Evolutionary conservation across 1,140 invertebrate species (phyloP).

Genomic region (Adelges cooleyi): DNA sequence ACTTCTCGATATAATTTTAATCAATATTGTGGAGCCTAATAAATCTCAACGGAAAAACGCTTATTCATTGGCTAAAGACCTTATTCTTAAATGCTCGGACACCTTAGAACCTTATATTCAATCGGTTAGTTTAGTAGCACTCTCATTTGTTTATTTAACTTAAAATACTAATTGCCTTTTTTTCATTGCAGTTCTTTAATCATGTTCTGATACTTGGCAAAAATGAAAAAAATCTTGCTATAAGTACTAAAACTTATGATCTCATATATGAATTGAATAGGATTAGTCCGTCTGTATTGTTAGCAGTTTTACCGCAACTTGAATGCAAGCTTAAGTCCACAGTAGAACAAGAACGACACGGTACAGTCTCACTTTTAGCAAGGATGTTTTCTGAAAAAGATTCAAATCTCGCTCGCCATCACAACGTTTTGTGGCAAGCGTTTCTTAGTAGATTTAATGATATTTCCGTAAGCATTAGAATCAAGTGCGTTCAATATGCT

Average conservation of each 20-base stretch:
- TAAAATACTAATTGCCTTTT: background rate
- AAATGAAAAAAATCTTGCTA: conserved; percentile 66
- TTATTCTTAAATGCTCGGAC: conserved; percentile 79
- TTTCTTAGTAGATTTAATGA: conserved; percentile 84
- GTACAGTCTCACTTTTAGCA: conserved; percentile 79
- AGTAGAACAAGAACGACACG: conserved; percentile 43
- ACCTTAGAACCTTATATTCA: conserved; percentile 90
- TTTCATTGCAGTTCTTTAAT: conserved; percentile 75
- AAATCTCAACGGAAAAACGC: conserved; percentile 85
- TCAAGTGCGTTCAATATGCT: conserved; percentile 91
- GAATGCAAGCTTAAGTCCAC: conserved; percentile 74
- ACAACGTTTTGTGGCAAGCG: conserved; percentile 71
- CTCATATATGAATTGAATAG: conserved; percentile 93
- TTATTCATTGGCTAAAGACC: conserved; percentile 79
- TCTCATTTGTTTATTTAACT: conserved; percentile 18
- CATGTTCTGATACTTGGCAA: conserved; percentile 85
- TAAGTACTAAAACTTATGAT: conserved; percentile 81
- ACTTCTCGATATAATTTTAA: conserved; percentile 82
- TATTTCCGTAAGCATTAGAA: conserved; percentile 80
- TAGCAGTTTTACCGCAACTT: conserved; percentile 82
- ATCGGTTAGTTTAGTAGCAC: conserved; percentile 58
- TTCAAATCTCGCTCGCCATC: conserved; percentile 75
- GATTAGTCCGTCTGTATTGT: conserved; percentile 77
- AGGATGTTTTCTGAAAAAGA: conserved; percentile 95
- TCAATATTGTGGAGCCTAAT: conserved; percentile 91